Conservation (phyloP, 2,797 vertebrate genomes). For the Pipistrellus kuhlii region DNA sequence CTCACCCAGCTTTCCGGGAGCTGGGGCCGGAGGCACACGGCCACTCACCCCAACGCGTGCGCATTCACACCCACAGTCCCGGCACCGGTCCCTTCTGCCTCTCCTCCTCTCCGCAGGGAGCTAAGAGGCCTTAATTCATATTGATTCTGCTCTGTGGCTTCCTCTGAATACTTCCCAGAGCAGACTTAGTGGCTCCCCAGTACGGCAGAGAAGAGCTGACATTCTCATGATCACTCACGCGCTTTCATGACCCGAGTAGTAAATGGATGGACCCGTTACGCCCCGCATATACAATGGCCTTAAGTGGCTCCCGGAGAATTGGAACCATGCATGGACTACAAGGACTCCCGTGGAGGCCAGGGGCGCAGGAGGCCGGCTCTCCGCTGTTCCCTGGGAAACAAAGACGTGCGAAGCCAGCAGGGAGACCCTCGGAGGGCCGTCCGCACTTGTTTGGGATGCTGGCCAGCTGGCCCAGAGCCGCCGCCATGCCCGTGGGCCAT, state of each 20-base stretch:
- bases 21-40: background rate
- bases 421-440: background rate
- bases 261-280: background rate
- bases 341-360: rapidly evolving
- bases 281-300: background rate
- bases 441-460: background rate
- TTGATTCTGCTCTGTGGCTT: too few relatives aligned
- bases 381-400: background rate
- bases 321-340: background rate
- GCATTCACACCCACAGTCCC: background rate
- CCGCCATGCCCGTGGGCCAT: background rate
- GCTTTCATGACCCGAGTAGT: constrained; percentile 1
- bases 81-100: background rate
- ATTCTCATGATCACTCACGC: background rate
- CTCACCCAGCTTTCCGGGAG: background rate
- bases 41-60: rapidly evolving
- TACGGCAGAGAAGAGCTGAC: background rate
- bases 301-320: background rate
- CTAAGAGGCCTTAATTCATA: background rate
- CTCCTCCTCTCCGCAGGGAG: background rate
- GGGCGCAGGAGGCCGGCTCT: constrained; percentile 1
- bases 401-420: background rate
- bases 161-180: background rate
- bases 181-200: background rate
- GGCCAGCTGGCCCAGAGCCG: background rate